Evolutionary conservation across 1,140 invertebrate species (phyloP), one percentile per base, ranked within the genome.

Genomic region (Drosophila kikkawai): DNA sequence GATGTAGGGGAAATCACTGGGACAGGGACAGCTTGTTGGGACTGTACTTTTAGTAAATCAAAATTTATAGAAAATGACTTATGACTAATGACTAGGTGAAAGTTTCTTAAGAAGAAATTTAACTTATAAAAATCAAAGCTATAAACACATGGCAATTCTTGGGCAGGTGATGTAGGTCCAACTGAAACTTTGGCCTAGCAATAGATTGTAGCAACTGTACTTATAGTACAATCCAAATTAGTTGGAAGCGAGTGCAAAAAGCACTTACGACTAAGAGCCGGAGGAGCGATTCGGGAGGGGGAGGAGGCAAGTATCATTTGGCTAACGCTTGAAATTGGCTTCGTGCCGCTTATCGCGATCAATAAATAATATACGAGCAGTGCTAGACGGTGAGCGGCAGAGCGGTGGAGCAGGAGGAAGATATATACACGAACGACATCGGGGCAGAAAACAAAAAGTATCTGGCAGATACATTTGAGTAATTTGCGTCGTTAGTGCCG

Each of bases 261-360:
- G 79, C 73, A 76, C 73, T 82, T 78, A 77, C 70, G 68, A 57
- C 51, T 67, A 76, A 76, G 61, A 63, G 74, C 37, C 45, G 37
- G 44, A 47, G 12, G 13, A 32, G 39, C 55, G 7, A 19, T 36
- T 41, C 48, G 11, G 15, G 11, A 7, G n/a, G 47, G 15, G 15
- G 36, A 29, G 13, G 36, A 29, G 50, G 56, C 19, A 75, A 74
- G 70, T 90, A 90, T 90, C 82, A 90, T 90, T 90, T 90, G 82
- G 61, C 65, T 69, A 74, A 58, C 85, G 84, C 80, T 84, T 84
- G 81, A 88, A 88, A 88, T 88, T 88, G 85, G 85, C 86, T 90
- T 90, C 85, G 85, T 90, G 85, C 81, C 85, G 85, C 85, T 90
- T 90, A 90, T 90, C 85, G 82, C 85, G 85, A 90, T 90, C 85